Evolutionary conservation across 2,113 vertebrate species (phyloP), one percentile per base, ranked within the genome.

Genomic region (Onychostoma macrolepis): DNA sequence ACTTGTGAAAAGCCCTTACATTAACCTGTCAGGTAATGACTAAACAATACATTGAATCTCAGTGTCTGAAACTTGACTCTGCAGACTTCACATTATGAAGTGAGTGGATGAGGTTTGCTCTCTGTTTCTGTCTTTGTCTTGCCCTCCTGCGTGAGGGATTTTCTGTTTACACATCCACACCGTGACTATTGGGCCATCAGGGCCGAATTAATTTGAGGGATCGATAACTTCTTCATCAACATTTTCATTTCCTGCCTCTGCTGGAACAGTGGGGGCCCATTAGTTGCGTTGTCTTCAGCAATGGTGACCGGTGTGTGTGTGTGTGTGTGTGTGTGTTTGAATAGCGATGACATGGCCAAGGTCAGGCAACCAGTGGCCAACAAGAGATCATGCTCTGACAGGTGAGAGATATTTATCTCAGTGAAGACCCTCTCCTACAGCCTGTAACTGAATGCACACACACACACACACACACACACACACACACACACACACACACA

Each of bases 361-460:
- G 87, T 87, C 86, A 85, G 79, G 77, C 33, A 38, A 78, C 69
- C 45, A 53, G 69, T 88, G 38, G 15, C 85, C 50, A 75, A 65
- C 45, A 53, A 89, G 63, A 86, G 72, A 86, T 61, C 33, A 33
- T 1, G 48, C 30, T 80, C 63, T 87, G 83, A 88, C 84, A 90
- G 86, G 69, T 87, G 84, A 88, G 24, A 86, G 71, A 87, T 89
- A 80, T 90, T 79, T 79, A 88, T 86, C 86, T 88, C n/a, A 58
- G 56, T 63, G 28, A 56, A 77, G 58, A 80, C 41, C 61, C 41
- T 79, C 12, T 80, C 38, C n/a, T 26, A 36, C 53, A 69, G 71
- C 21, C 74, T 56, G 24, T 61, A 74, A 87, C 36, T 26, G 50
- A 30, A 65, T 5, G 13, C 13, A 10, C 2, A 28, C 69, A 86